Base-by-base conservation (phyloP, 2,888 invertebrate genomes). In the Drosophila acutilabella region DNA sequence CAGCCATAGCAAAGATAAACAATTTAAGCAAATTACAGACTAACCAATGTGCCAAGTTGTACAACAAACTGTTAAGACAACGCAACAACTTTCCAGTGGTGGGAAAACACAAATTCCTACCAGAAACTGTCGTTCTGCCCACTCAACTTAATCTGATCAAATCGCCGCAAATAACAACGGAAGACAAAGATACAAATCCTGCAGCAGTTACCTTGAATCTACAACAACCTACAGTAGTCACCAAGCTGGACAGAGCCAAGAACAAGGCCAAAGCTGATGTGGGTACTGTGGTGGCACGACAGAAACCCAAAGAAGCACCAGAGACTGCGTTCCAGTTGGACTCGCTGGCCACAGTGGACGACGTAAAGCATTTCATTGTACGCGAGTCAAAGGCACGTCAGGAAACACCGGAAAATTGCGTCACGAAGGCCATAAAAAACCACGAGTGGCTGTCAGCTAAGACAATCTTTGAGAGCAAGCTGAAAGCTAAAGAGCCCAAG, bases 361-460 rank as follows among this genome's bases (percentile, higher is more conserved):
- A 86, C 20, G 78, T 91, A 0, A 80, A 88, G 30, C 62, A 64
- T 2, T 92, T 91, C 38, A 90, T 92, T n/a, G 53, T 47, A 2
- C 59, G 67, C 4, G 92, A 92, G 50, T 70, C 85, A 2, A 83
- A 81, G 42, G 74, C 79, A 0, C 86, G 92, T 5, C 73, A 78
- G 10, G 64, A 72, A n/a, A 66, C 64, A 1, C 51, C 87, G 0
- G 66, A 70, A 0, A 70, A 42, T 6, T 89, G 89, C 13, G 8
- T 81, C 0, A 92, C 91, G 2, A 86, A 78, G 30, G 36, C 75
- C 10, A 84, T 92, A 23, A 62, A 86, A 14, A 82, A 87, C 23
- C 87, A 91, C 36, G 91, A 91, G 52, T 92, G 92, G 92, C 53
- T 78, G 1, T 89, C 83, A 0, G 89, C 91, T 0, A 89, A 86